Conservation (phyloP, 1,140 invertebrate species). For the Drosophila trapezifrons region DNA sequence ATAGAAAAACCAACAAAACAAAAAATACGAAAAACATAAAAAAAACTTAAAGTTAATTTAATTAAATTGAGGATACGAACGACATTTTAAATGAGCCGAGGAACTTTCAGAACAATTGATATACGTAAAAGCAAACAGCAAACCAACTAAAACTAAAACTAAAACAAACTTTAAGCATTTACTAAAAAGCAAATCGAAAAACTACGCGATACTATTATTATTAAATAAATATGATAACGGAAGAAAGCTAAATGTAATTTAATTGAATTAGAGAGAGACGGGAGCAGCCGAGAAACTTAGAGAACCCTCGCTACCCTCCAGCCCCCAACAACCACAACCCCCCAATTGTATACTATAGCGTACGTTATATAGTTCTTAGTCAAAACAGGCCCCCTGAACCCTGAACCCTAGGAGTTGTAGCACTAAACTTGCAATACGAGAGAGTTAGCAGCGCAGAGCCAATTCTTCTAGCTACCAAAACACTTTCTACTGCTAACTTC, state of each 20-base stretch:
- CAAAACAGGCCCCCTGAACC: conserved; percentile 41
- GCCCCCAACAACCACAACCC: not conserved
- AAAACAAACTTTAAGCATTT: conserved; percentile 76
- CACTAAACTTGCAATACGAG: conserved; percentile 45
- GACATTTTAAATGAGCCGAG: conserved; percentile 78
- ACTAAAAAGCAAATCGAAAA: conserved; percentile 67
- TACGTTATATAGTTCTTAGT: conserved; percentile 78
- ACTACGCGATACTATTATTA: conserved; percentile 70
- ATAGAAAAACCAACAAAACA: conserved; percentile 29
- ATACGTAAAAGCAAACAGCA: conserved; percentile 66
- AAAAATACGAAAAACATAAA: conserved; percentile 24
- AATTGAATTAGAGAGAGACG: conserved; percentile 40
- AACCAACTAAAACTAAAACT: conserved; percentile 36
- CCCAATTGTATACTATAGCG: conserved; percentile 71
- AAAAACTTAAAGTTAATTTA: conserved; percentile 77
- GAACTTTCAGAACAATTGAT: conserved; percentile 53
- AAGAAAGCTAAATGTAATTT: conserved; percentile 68
- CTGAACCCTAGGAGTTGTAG: conserved; percentile 42
- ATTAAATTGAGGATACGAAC: conserved; percentile 76
- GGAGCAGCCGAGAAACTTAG: conserved; percentile 52
- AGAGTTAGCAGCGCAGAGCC: conserved; percentile 45
- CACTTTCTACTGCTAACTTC: conserved; percentile 64
- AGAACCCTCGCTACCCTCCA: conserved; percentile 23
- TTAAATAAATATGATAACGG: conserved; percentile 35
- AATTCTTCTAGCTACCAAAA: conserved; percentile 51